These are phyloP conservation scores for Osedax fenrisi DNA, from an alignment of 2,888 invertebrate species.

Conservation along the genomic window DNA sequence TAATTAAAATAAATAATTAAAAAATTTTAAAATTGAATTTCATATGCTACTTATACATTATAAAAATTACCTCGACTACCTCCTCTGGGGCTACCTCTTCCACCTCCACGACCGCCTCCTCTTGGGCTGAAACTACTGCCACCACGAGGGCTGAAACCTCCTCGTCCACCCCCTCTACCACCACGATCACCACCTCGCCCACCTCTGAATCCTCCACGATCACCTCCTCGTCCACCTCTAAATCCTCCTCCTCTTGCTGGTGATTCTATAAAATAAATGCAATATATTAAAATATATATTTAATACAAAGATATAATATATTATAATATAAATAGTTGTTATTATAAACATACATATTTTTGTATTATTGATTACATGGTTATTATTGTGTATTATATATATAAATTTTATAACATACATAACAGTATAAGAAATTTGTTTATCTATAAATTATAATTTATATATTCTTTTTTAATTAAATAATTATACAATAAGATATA, in stretches of 20 bases:
- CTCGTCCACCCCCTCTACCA: conserved; percentile 4
- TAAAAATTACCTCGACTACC: conserved; percentile 29
- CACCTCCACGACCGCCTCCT: conserved; percentile 23
- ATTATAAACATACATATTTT: too few relatives aligned
- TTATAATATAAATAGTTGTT: too few relatives aligned
- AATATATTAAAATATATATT: neutral
- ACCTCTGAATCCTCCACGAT: conserved; percentile 21
- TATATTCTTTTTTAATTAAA: too few relatives aligned
- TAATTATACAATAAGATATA: too few relatives aligned
- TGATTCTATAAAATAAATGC: neutral
- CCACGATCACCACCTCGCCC: conserved; percentile 15
- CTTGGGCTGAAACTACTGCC: conserved; percentile 28
- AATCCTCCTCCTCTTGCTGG: conserved; percentile 8
- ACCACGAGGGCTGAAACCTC: neutral
- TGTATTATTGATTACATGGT: too few relatives aligned
- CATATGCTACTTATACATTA: neutral
- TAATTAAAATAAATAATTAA: too few relatives aligned
- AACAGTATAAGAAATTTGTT: too few relatives aligned
- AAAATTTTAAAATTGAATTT: too few relatives aligned
- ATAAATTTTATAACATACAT: too few relatives aligned
- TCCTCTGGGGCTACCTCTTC: conserved; percentile 30
- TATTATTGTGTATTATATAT: too few relatives aligned
- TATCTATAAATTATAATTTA: too few relatives aligned
- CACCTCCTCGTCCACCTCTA: conserved; percentile 33
- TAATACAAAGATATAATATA: too few relatives aligned